A percentile compares a stretch with the other conserved stretches of the same genome.
phyloP scores from a whole-genome alignment of 2,888 invertebrate genomes.

The Athalia circularis region DNA sequence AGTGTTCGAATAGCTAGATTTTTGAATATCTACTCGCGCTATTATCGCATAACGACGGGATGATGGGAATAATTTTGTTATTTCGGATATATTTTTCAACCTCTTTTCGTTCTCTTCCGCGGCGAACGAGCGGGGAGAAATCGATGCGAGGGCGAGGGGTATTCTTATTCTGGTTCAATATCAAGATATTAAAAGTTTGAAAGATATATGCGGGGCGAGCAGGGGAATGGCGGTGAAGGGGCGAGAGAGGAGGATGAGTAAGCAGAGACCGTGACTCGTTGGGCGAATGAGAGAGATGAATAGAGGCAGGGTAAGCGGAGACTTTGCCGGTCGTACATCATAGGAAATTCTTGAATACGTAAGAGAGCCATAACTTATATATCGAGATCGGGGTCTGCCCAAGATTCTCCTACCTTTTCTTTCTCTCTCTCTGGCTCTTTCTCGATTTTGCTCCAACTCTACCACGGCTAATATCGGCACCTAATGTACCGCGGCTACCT shows the following conservation, averaged over 20 bases:
- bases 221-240: not conserved
- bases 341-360: slow-evolving; percentile 46
- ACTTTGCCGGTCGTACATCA: slow-evolving; percentile 44
- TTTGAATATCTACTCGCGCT: no score
- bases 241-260: not conserved
- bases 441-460: not conserved
- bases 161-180: slow-evolving; percentile 36
- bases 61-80: no score
- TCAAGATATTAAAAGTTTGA: slow-evolving; percentile 37
- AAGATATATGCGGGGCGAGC: no score
- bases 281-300: not conserved
- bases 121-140: no score
- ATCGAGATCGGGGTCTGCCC: slow-evolving; percentile 36
- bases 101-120: no score
- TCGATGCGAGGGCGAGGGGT: not conserved
- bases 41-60: no score
- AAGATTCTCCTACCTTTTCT: not conserved
- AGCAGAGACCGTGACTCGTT: not conserved
- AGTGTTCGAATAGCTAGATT: no score
- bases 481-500: not conserved
- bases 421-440: not conserved
- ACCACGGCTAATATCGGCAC: not conserved
- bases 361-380: slow-evolving; percentile 45
- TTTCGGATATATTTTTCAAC: no score
- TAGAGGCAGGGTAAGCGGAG: not conserved